Base-by-base conservation (phyloP, 2,113 vertebrate species). In the Lutjanus erythropterus region DNA sequence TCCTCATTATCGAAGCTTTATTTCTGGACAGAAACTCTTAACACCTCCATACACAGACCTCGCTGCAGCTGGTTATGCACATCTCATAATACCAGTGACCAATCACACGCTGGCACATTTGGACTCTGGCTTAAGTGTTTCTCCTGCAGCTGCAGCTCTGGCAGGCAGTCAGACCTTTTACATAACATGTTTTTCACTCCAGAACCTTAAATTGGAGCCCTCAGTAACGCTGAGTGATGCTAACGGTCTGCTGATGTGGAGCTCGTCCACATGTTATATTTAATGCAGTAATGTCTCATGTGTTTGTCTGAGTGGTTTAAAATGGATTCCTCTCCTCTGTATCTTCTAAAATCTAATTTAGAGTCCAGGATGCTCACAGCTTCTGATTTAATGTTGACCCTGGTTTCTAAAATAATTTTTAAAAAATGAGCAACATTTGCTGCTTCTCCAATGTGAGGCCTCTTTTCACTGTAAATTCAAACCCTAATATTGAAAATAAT, bases 71-170 rank as follows among this genome's bases (percentile, higher is more conserved):
- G 61, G 52, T 80, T 75, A 21, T 31, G 18, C n/a, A 2, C 56
- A 5, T 18, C 67, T 56, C 68, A 41, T 58, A 9, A 12, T 37
- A 56, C 56, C 52, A 44, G 59, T 29, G 27, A 52, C 47, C 47
- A 53, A 25, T 59, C 60, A 33, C 9, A 3, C 31, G 18, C 67
- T 10, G 67, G 50, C 35, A 39, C 41, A 67, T 50, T 61, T 50
- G 0, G 4, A 39, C 50, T 72, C 31, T 11, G 47, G 68, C 67
- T 73, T 1, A 10, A 52, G 58, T 62, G 64, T 75, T 64, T 65
- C 46, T 86, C 4, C 11, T 73, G 55, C 74, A 72, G 70, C 86
- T 75, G 86, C 78, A 81, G 78, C 61, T 50, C 75, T 78, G 68
- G 72, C 67, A 74, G 68, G 1, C 23, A 21, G 14, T 64, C 67